Conservation (phyloP, 2,113 vertebrate species). For the Damaliscus lunatus region DNA sequence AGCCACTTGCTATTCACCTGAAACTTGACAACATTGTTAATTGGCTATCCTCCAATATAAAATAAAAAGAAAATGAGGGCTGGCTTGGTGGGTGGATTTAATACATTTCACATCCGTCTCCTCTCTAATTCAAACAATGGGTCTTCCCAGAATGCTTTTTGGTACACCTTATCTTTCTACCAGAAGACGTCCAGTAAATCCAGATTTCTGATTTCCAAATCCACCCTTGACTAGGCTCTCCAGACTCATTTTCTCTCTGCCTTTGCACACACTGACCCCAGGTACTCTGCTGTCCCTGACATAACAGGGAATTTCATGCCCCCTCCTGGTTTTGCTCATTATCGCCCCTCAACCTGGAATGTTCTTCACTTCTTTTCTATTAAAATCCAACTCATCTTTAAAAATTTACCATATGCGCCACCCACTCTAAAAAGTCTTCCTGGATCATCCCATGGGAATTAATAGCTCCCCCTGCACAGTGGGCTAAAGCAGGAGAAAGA, state of each 20-base stretch:
- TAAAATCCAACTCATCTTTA: neutral
- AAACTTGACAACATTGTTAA: neutral
- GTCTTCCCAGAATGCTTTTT: neutral
- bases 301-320: neutral
- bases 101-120: neutral
- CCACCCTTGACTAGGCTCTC: neutral
- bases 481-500: neutral
- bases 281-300: neutral
- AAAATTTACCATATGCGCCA: neutral
- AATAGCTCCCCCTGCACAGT: neutral
- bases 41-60: neutral
- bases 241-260: neutral
- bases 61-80: neutral
- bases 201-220: neutral
- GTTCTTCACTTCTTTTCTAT: neutral
- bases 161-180: neutral
- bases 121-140: neutral
- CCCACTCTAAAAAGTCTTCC: neutral
- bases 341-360: neutral
- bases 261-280: neutral
- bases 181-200: neutral
- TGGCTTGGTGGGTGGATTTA: neutral
- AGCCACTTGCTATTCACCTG: neutral
- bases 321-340: neutral
- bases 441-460: neutral